Percentiles rank a stretch among this genome's conserved stretches.
These are phyloP conservation scores for Verasper variegatus DNA, from an alignment of 2,113 vertebrate genomes.

Conservation along the genomic window DNA sequence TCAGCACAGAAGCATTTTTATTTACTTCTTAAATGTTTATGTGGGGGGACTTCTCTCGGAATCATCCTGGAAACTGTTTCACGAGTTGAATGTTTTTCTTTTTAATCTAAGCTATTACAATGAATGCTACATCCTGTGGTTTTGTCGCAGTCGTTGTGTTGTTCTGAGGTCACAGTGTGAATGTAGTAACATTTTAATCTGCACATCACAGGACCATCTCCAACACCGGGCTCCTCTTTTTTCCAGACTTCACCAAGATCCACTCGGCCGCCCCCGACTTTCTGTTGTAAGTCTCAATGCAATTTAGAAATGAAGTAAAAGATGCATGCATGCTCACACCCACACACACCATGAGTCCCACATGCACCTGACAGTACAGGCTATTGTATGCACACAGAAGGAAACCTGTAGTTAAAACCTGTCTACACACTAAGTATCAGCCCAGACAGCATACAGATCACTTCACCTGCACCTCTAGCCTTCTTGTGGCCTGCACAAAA, in stretches of 20 bases:
- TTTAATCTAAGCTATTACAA: neutral
- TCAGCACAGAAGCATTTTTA: neutral
- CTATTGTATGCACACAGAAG: slow-evolving; percentile 5
- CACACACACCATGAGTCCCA: slow-evolving; percentile 25
- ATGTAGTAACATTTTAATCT: slow-evolving; percentile 46
- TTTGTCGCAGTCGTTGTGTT: neutral
- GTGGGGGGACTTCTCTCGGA: no score
- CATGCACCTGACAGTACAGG: slow-evolving; percentile 19
- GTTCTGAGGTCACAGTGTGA: slow-evolving; percentile 26
- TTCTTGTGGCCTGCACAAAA: no score
- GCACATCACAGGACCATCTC: slow-evolving; percentile 72
- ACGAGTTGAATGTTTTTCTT: neutral
- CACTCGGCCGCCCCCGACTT: slow-evolving; percentile 59
- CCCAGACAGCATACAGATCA: slow-evolving; percentile 1
- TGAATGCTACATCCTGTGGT: slow-evolving; percentile 26
- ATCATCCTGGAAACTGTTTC: no score
- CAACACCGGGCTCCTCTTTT: slow-evolving; percentile 74
- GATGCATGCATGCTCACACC: neutral
- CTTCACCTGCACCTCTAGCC: no score
- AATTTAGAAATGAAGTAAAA: slow-evolving; percentile 4
- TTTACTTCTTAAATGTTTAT: neutral
- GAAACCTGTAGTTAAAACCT: slow-evolving; percentile 9
- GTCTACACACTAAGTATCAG: no score
- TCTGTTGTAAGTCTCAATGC: slow-evolving; percentile 70
- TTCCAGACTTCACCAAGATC: slow-evolving; percentile 79